Percentiles rank a stretch among this genome's conserved stretches.
Evolutionary conservation across 37 sponge, comb jelly and placozoan species (phyloP).

Genomic region (Bolinopsis microptera): DNA sequence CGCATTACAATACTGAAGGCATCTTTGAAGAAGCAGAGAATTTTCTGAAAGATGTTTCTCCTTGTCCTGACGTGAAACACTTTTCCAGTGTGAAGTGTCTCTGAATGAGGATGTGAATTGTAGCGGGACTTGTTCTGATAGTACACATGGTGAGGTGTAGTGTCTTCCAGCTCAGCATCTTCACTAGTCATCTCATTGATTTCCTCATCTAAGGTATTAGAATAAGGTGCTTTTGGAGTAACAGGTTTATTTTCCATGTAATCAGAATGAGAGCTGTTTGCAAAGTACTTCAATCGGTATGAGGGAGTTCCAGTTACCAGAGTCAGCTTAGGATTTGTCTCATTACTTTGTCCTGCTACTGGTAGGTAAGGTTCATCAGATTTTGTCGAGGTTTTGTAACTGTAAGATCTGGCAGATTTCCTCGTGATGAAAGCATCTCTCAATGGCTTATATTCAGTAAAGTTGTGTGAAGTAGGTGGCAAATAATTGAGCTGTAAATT

Average conservation of each 20-base stretch:
- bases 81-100: slow-evolving; percentile 35
- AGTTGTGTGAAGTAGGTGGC: neutral
- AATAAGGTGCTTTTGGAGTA: neutral
- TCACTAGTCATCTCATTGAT: neutral
- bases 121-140: neutral
- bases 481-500: neutral
- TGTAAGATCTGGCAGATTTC: neutral
- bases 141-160: neutral
- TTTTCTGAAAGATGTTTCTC: neutral
- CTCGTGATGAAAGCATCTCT: neutral
- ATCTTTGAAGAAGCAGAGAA: slow-evolving; percentile 9
- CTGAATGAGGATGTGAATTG: neutral
- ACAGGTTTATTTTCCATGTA: neutral
- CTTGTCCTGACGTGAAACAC: neutral
- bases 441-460: neutral
- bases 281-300: neutral
- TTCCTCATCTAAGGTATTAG: neutral
- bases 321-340: too few relatives aligned
- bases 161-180: neutral
- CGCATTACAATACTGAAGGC: neutral
- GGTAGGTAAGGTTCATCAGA: neutral
- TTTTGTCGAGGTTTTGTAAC: neutral
- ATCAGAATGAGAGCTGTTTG: neutral
- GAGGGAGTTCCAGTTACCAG: neutral
- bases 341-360: neutral